Evolutionary conservation across 2,113 vertebrate genomes (phyloP), one percentile per base, ranked within the genome.

Genomic region (Sinosuthora webbiana): DNA sequence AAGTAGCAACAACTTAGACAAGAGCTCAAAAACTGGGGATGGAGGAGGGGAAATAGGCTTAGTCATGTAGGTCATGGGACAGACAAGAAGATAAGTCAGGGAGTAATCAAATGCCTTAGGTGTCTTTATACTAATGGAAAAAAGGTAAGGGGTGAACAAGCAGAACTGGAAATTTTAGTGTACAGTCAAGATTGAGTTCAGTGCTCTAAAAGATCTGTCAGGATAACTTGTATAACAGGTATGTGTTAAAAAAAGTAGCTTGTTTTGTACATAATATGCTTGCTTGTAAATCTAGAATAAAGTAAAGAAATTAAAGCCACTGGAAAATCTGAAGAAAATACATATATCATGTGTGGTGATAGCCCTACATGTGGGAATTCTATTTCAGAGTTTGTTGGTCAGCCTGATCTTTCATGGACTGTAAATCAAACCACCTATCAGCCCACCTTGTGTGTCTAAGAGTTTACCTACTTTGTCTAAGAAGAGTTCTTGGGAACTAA

Each of bases 101-200:
- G 71, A 68, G 62, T 91, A 62, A 88, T 90, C 83, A 93, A 69
- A 80, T 88, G 85, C 71, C 25, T 57, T 57, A 42, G 55, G 39
- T 88, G 55, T 73, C 83, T 90, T 79, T 56, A 28, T 68, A 60
- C 49, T 92, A 53, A 69, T 88, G 59, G 53, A 56, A 86, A 88
- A 83, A 97, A 92, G 33, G 41, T 57, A 39, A 76, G 59, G 69
- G 10, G 15, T 69, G 52, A 95, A 94, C 92, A 90, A 73, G 90
- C 71, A 90, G 79, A 97, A 97, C 95, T 92, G 90, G 95, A 97
- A 97, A 93, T 93, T 62, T 63, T 88, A 83, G 59, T 88, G 53
- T 67, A 39, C n/a, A 70, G 67, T 71, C 78, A 64, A 50, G 62
- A 57, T 6, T 82, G 62, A 71, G 83, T 76, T 76, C 74, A 74